Base-by-base conservation (phyloP, 2,113 vertebrate genomes). In the Progne subis region DNA sequence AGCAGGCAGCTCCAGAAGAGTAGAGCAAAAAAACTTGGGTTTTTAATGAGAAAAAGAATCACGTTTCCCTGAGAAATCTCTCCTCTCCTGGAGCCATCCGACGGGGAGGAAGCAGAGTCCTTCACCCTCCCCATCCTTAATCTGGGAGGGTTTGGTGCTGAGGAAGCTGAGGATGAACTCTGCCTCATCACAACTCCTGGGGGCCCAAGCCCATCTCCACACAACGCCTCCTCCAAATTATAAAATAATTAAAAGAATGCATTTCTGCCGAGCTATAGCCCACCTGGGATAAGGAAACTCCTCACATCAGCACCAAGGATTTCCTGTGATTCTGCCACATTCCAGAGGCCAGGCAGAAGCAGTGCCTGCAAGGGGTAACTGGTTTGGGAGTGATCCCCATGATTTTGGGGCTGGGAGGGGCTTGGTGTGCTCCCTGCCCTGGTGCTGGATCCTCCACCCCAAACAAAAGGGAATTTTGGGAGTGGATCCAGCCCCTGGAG, bases 61-160 rank as follows among this genome's bases (percentile, higher is more conserved):
- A 1, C 20, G 11, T 94, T 67, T 53, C 18, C 31, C 17, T 15
- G 12, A 72, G n/a, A 76, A 82, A 72, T 8, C 4, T 69, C 17
- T 82, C 9, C 29, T 59, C 2, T 18, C 13, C 34, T 50, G 14
- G 25, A 82, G 18, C 5, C n/a, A 37, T 25, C 21, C 4, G 9
- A 14, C 0, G 0, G 14, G 31, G 31, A 75, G 25, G 34, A 80
- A 31, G 16, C 15, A 39, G 19, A 24, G 69, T 11, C 59, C n/a
- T 81, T 49, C 52, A 37, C 8, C 17, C 67, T 88, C 29, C 14
- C 3, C 43, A n/a, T 11, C 28, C 7, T 15, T 8, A 57, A 14
- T 17, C 19, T 28, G 28, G 52, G 67, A 37, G 31, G 31, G 47
- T 82, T 82, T 63, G 75, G 32, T 2, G 2, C 9, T 19, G 39